Evolutionary conservation across 2,888 invertebrate genomes (phyloP).

Genomic region (Vanessa cardui): DNA sequence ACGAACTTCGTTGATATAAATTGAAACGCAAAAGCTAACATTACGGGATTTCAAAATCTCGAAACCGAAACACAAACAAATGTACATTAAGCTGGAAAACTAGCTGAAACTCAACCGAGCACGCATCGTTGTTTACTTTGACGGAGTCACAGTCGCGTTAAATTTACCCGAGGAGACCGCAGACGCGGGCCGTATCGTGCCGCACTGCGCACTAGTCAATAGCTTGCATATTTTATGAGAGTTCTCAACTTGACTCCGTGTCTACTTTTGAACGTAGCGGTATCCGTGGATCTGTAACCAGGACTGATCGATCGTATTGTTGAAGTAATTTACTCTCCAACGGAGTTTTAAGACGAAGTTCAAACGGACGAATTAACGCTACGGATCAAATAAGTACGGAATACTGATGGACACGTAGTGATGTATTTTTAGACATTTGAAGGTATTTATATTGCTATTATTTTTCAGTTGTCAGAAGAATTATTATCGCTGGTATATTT

Average conservation of each 20-base stretch:
- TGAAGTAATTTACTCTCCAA: constrained; percentile 20
- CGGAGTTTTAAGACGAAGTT: constrained; percentile 21
- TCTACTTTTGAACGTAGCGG: constrained; percentile 39
- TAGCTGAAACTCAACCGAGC: constrained; percentile 52
- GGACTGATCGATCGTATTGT: constrained; percentile 28
- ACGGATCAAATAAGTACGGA: constrained; percentile 7
- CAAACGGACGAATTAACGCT: constrained; percentile 12
- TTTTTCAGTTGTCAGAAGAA: background rate
- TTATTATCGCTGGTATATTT: background rate
- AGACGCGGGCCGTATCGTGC: constrained; percentile 59
- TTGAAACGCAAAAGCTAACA: constrained; percentile 38
- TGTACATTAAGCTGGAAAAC: constrained; percentile 53
- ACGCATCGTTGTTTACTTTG: constrained; percentile 69
- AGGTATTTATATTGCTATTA: background rate
- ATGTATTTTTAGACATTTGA: background rate
- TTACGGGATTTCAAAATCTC: constrained; percentile 46
- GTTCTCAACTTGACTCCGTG: constrained; percentile 51
- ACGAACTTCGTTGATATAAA: constrained; percentile 29
- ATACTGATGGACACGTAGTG: background rate
- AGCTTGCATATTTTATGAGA: constrained; percentile 78
- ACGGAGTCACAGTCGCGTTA: constrained; percentile 61
- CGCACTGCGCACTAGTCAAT: constrained; percentile 73
- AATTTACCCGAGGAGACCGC: constrained; percentile 54
- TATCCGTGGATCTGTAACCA: constrained; percentile 37
- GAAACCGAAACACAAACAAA: constrained; percentile 55